Conservation (phyloP, 2,888 invertebrate species). For the Acronicta aceris region DNA sequence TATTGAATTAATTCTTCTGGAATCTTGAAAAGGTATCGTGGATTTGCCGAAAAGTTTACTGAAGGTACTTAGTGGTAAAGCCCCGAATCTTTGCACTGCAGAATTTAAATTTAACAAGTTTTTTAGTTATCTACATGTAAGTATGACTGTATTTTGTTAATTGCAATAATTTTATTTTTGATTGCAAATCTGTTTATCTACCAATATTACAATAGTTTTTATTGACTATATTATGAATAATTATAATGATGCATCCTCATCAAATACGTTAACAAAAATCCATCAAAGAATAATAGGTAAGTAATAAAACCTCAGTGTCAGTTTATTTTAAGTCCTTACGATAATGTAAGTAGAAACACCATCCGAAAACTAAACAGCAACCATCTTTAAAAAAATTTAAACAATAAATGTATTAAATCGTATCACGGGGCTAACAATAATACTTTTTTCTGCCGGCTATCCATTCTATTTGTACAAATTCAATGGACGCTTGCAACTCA, state of each 20-base stretch:
- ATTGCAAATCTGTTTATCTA: constrained; percentile 1
- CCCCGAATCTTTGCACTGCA: constrained; percentile 38
- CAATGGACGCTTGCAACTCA: not conserved
- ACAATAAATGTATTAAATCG: not conserved
- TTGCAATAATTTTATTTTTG: constrained; percentile 7
- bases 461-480: not conserved
- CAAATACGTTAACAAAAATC: too few species aligned
- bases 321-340: not conserved
- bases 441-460: not conserved
- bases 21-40: not conserved
- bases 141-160: too few species aligned
- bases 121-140: constrained; percentile 11
- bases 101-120: constrained; percentile 25
- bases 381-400: not conserved
- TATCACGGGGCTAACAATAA: not conserved
- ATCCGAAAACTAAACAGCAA: not conserved
- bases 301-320: too few species aligned
- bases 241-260: too few species aligned
- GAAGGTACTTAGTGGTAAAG: constrained; percentile 29
- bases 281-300: too few species aligned
- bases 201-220: too few species aligned
- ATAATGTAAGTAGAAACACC: not conserved
- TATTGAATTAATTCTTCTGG: too few species aligned
- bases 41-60: constrained; percentile 23
- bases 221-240: too few species aligned